Evolutionary conservation across 92 coral and sea anemone genomes (phyloP), one percentile per base, ranked within the genome.

Genomic region (Metridium senile): DNA sequence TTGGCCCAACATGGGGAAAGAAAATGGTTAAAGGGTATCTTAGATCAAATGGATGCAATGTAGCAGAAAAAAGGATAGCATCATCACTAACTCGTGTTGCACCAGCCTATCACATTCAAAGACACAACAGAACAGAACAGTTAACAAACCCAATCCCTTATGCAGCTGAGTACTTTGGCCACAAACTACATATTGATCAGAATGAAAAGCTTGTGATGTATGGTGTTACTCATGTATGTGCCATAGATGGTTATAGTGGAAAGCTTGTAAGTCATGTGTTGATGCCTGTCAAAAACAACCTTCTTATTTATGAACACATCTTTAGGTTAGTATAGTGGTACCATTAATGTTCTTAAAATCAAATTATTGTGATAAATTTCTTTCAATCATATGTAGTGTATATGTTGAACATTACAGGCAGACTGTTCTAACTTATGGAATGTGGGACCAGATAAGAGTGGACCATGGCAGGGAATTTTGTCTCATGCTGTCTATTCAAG

Each of bases 201-300:
- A 85, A 79, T 67, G 89, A 79, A 30, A 85, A 85, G 31, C 58
- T 85, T 6, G 81, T 43, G 20, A 78, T 75, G 71, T 80, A 58
- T 63, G 86, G 90, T 7, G 86, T 86, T 23, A 64, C 74, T 23
- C 90, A 63, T 26, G 86, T 86, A 28, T 53, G 62, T 57, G 74
- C 83, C n/a, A 17, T 35, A n/a, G 85, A 80, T 69, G 89, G 82
- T 13, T 85, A 68, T 54, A 75, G 82, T 66, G 74, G 90, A 59
- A 81, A 66, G 72, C 67, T 86, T 70, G 67, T 84, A 18, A 61
- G 74, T 73, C 84, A 61, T 65, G 68, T 74, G 26, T 33, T 47
- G 29, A 84, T 84, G 80, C 82, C 84, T 26, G 57, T 33, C 26
- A 84, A 84, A 67, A 77, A 78, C 70, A 77, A 71, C 49, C 62